Conservation (phyloP, 1,140 invertebrate genomes). For the Riptortus pedestris region DNA sequence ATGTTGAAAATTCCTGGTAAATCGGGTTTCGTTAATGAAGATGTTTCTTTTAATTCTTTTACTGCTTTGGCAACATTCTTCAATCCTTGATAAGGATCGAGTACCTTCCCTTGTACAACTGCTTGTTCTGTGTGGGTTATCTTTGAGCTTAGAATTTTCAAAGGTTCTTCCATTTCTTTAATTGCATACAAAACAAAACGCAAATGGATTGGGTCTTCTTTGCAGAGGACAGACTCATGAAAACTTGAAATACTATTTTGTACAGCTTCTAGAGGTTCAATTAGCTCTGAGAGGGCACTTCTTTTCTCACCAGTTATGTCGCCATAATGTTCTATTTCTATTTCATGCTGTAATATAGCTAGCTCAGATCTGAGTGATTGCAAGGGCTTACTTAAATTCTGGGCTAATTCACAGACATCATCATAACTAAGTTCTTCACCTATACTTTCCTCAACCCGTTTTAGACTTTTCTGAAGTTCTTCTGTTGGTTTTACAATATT, state of each 20-base stretch:
- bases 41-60: slow-evolving; percentile 27
- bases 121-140: slow-evolving; percentile 31
- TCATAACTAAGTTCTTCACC: slow-evolving; percentile 21
- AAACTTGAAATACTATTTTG: slow-evolving; percentile 30
- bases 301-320: slow-evolving; percentile 11
- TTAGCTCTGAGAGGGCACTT: neutral
- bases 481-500: slow-evolving; percentile 30
- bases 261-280: slow-evolving; percentile 29
- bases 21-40: slow-evolving; percentile 19
- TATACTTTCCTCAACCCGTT: slow-evolving; percentile 23
- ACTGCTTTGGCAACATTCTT: slow-evolving; percentile 29
- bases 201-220: slow-evolving; percentile 31
- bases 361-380: slow-evolving; percentile 32
- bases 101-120: slow-evolving; percentile 22
- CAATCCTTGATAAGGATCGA: slow-evolving; percentile 29
- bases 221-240: slow-evolving; percentile 31
- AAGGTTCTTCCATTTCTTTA: slow-evolving; percentile 30
- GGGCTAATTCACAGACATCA: slow-evolving; percentile 29
- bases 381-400: slow-evolving; percentile 32
- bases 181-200: slow-evolving; percentile 31
- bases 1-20: slow-evolving; percentile 14
- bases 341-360: slow-evolving; percentile 32
- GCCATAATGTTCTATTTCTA: slow-evolving; percentile 32
- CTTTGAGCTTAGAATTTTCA: slow-evolving; percentile 29
- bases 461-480: slow-evolving; percentile 30